Base-by-base conservation (phyloP, 92 coral and sea anemone genomes). In the Parazoanthus atlanticus region DNA sequence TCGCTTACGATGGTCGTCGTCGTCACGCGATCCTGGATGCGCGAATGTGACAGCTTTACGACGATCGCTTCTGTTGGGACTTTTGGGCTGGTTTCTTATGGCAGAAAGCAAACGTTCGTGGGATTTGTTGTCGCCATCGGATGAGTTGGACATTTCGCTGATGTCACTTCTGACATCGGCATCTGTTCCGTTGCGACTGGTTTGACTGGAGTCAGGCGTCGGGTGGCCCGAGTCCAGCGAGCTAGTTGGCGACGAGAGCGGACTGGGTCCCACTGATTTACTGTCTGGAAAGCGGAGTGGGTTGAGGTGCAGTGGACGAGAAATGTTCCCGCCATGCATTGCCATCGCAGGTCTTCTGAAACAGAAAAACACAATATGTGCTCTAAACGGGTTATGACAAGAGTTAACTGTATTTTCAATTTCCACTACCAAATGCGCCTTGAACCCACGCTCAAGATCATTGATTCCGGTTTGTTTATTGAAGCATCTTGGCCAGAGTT, bases 151-250 rank as follows among this genome's bases (percentile, higher is more conserved):
- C 52, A 93, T 49, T 43, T 93, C 98, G 89, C 98, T 90, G 77
- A 94, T 80, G 36, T 95, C 98, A 85, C 96, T 95, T n/a, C 93
- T 92, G 70, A 91, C 90, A 52, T 95, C 98, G 10, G 91, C 91
- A 40, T 95, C 98, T 26, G 93, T 88, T 85, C 88, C 88, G n/a
- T 93, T 84, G 86, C 93, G 94, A 36, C 94, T 89, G 82, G 93
- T 90, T 86, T 93, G 95, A 78, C 91, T 93, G 73, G 98, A 95
- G 76, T 90, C 93, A 11, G 98, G 98, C 10, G 98, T 93, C 21
- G 98, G 98, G 91, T 95, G 98, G 32, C 96, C 98, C 0, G 98
- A 95, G 88, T 95, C 98, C 32, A 95, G 65, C 1, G 98, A 95
- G 0, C 96, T 92, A 29, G 98, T 92, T 38, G 98, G 98, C 28